Base-by-base conservation (phyloP, 2,888 invertebrate species). In the Mimas tiliae region DNA sequence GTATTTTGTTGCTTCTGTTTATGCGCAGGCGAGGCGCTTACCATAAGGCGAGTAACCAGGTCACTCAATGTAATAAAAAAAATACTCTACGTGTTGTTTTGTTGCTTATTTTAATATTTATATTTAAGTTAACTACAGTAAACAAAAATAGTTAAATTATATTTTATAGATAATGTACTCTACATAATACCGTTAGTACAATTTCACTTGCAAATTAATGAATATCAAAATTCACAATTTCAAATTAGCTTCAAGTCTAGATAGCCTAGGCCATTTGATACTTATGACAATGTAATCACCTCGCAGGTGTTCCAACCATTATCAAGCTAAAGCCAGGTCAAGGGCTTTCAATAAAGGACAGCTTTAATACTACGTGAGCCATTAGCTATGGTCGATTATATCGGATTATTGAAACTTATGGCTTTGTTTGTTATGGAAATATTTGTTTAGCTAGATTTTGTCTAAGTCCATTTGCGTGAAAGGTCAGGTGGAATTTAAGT, bases 271-370 rank as follows among this genome's bases (percentile, higher is more conserved):
- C 12, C 34, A 34, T 42, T 34, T 33, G 34, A 14, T 33, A 3
- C 12, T 62, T 62, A 62, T 63, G 48, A 27, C 45, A 63, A 48
- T 48, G 12, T 58, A 58, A 38, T 33, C 33, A 58, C 58, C 47
- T 19, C 62, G 64, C 67, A 67, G 67, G 67, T 67, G 67, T 67
- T 67, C 67, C 42, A 7, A 52, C 62, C 33, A 67, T 66, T 67
- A 64, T 72, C 69, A 63, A 33, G 33, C 11, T n/a, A 53, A 52
- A 74, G 68, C 68, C 63, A 51, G 74, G 77, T 70, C 77, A 77
- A 78, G 77, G 77, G 68, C 72, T 55, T 16, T 21, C 64, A 42
- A 19, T 58, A 71, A 68, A 76, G 72, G 76, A 72, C 74, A 68
- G 53, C 34, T 14, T 67, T 70, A 58, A 58, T 58, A 58, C 34